These are phyloP conservation scores for Plestiodon gilberti DNA, from an alignment of 2,113 vertebrate species.

Conservation along the genomic window DNA sequence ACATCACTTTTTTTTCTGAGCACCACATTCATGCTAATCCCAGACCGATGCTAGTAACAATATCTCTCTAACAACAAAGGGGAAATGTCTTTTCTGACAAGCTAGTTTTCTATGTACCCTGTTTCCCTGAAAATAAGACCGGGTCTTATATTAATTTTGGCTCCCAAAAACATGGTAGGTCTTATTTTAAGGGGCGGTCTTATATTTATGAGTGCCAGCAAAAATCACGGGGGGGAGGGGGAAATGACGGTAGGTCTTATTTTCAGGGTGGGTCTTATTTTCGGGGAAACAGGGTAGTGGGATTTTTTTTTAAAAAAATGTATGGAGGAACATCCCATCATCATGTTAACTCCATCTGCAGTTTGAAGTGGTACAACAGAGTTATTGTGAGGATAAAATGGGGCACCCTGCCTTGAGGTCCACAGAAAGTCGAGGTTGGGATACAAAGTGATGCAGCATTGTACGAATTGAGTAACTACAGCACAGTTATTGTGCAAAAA, in stretches of 20 bases:
- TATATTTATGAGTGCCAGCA: too few species aligned
- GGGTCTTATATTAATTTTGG: too few species aligned
- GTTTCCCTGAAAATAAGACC: too few species aligned
- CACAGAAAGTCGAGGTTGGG: neutral
- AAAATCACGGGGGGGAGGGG: too few species aligned
- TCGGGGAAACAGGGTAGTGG: too few species aligned
- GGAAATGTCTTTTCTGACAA: neutral
- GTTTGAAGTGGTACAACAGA: neutral
- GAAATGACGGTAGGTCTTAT: too few species aligned
- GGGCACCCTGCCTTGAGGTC: neutral
- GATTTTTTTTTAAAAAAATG: too few species aligned
- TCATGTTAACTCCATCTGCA: neutral
- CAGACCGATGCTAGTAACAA: neutral
- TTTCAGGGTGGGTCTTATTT: too few species aligned
- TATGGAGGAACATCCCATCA: neutral
- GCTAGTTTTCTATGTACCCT: neutral
- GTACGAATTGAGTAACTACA: neutral
- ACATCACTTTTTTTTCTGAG: too few species aligned
- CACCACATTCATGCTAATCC: neutral
- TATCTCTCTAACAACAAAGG: neutral
- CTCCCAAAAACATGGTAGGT: too few species aligned
- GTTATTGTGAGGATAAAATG: neutral
- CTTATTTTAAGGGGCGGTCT: too few species aligned
- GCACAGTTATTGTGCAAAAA: neutral
- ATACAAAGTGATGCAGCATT: neutral